These are phyloP conservation scores for Drosophila pegasa DNA, from an alignment of 2,888 invertebrate species.

Conservation along the genomic window DNA sequence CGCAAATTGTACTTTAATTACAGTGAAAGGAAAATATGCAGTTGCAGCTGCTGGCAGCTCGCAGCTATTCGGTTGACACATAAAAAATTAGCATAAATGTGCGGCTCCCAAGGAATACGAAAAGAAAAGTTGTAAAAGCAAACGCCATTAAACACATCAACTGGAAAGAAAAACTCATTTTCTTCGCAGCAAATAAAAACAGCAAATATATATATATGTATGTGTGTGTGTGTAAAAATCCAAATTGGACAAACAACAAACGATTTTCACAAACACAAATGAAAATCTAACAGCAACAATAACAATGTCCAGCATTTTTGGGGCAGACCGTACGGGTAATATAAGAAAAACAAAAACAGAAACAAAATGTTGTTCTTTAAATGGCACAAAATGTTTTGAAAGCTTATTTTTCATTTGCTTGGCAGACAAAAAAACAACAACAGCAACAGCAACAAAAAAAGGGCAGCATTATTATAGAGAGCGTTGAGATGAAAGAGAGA, in stretches of 20 bases:
- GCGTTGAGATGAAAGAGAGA: constrained; percentile 6
- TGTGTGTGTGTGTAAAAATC: constrained; percentile 60
- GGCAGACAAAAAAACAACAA: constrained; percentile 44
- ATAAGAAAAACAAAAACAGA: constrained; percentile 74
- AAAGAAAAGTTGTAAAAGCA: constrained; percentile 76
- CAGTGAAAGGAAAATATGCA: constrained; percentile 72
- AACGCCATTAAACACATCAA: constrained; percentile 81
- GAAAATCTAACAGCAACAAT: constrained; percentile 35
- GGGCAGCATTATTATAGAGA: constrained; percentile 44
- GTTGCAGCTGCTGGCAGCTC: constrained; percentile 24
- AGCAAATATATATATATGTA: constrained; percentile 3
- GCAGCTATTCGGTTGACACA: constrained; percentile 52
- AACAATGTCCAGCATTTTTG: constrained; percentile 65
- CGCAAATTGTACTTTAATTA: constrained; percentile 78
- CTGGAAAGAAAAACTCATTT: constrained; percentile 79
- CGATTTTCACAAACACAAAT: constrained; percentile 57
- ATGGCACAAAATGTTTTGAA: constrained; percentile 80
- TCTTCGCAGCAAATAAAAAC: constrained; percentile 52
- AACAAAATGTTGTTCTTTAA: constrained; percentile 75
- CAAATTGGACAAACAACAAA: constrained; percentile 73
- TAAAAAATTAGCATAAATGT: constrained; percentile 76
- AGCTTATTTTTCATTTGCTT: constrained; percentile 79
- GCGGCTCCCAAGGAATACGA: constrained; percentile 29
- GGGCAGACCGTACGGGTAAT: constrained; percentile 70
- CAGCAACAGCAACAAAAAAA: constrained; percentile 30